Percentiles rank a stretch among this genome's conserved stretches.
Conservation (phyloP, 2,888 invertebrate genomes). For the Tipula unca region DNA sequence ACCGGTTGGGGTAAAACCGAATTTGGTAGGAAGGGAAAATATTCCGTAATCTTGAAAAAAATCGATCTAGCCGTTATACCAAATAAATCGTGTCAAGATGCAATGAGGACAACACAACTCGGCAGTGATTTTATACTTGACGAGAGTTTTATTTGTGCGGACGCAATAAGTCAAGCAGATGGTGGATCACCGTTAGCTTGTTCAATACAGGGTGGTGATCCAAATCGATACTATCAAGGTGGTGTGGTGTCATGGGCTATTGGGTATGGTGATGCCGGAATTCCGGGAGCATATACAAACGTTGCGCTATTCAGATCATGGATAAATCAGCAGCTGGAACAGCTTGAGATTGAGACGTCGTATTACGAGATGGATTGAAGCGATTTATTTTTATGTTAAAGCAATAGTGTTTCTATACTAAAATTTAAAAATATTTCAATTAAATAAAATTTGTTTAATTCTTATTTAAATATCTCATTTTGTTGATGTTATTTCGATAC, state of each 20-base stretch:
- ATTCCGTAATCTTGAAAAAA: slow-evolving; percentile 54
- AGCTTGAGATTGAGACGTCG: neutral
- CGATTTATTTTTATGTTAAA: too few relatives aligned
- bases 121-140: slow-evolving; percentile 56
- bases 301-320: slow-evolving; percentile 55
- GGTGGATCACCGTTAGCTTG: slow-evolving; percentile 75
- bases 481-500: too few relatives aligned
- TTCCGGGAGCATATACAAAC: slow-evolving; percentile 69
- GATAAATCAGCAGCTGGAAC: slow-evolving; percentile 46
- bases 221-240: slow-evolving; percentile 33
- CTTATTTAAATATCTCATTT: too few relatives aligned
- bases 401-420: too few relatives aligned
- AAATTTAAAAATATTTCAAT: too few relatives aligned
- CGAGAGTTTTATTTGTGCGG: slow-evolving; percentile 65
- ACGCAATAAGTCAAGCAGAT: slow-evolving; percentile 50
- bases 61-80: slow-evolving; percentile 61
- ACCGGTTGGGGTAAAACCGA: slow-evolving; percentile 33
- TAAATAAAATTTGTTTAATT: too few relatives aligned
- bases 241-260: slow-evolving; percentile 80
- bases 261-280: slow-evolving; percentile 61
- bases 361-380: too few relatives aligned
- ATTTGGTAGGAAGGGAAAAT: slow-evolving; percentile 42
- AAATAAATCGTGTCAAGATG: slow-evolving; percentile 38
- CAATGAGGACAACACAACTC: slow-evolving; percentile 53
- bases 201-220: slow-evolving; percentile 45